Percentiles rank a stretch among this genome's conserved stretches.
phyloP scores from a whole-genome alignment of 2,797 vertebrate species.

The Coilia nasus region DNA sequence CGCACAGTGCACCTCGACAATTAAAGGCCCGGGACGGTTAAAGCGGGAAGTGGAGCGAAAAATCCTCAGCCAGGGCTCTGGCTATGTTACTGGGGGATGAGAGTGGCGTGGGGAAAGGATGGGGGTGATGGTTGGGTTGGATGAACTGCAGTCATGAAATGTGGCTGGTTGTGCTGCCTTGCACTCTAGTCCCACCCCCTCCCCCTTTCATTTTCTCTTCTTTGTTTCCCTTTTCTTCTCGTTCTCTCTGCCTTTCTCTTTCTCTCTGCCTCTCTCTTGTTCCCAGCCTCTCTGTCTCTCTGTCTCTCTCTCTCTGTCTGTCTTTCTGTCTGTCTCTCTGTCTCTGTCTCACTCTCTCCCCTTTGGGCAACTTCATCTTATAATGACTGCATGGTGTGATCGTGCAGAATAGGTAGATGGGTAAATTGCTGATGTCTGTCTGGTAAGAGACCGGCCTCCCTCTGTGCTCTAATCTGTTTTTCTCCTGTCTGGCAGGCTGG shows the following conservation, averaged over 20 bases:
- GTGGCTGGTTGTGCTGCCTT: slow-evolving; percentile 23
- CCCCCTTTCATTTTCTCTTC: too few relatives aligned
- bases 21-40: slow-evolving; percentile 2
- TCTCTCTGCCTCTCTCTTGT: not conserved
- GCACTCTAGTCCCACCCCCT: too few relatives aligned
- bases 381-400: slow-evolving; percentile 2
- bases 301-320: not conserved
- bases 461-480: slow-evolving; percentile 74
- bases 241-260: too few relatives aligned
- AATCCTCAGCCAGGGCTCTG: not conserved
- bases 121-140: slow-evolving; percentile 4
- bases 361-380: not conserved
- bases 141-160: slow-evolving; percentile 22
- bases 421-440: slow-evolving; percentile 50
- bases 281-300: not conserved
- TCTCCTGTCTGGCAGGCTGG: slow-evolving; percentile 74
- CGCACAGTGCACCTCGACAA: slow-evolving; percentile 20
- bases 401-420: slow-evolving; percentile 22
- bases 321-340: not conserved
- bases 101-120: not conserved
- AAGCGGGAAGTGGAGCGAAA: slow-evolving; percentile 14
- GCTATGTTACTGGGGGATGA: not conserved
- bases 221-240: too few relatives aligned
- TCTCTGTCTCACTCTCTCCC: not conserved
- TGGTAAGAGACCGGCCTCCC: slow-evolving; percentile 54